Evolutionary conservation across 2,113 vertebrate genomes (phyloP), one percentile per base, ranked within the genome.

Genomic region (Poeciliopsis retropinna): DNA sequence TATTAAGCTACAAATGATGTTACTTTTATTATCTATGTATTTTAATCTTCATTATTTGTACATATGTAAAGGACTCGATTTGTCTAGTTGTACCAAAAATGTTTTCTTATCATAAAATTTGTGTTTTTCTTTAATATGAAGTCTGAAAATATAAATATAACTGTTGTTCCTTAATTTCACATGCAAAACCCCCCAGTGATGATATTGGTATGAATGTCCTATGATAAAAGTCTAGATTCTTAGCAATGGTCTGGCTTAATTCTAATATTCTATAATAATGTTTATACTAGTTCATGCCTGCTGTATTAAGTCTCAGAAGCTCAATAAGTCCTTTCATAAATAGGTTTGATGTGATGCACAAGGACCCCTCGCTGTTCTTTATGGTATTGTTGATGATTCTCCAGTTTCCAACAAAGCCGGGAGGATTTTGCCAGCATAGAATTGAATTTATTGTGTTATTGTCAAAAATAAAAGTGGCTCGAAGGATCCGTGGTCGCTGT

Each of bases 381-480:
- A 14, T 17, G 28, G 39, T 39, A 60, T 10, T 60, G 12, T 28
- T 51, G 25, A 72, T 27, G 34, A 37, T 64, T 75, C 2, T 30
- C 32, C 37, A 70, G 62, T 64, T 73, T 75, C 13, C 22, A 62
- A 29, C 4, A 27, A 30, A 66, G 65, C 27, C 2, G 9, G 62
- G 9, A 73, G 54, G 41, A 78, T 60, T 64, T 70, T 67, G 63
- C 69, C 67, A 72, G 79, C 27, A 72, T 27, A 71, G 69, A 82
- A 60, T 41, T 44, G 3, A 31, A 37, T 69, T 47, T 57, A n/a
- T 19, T 37, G 22, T 63, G 66, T 63, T 60, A 54, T 77, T 85
- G 70, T 74, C 61, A 54, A 60, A 47, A 81, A 67, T 79, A 14
- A 83, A 80, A 79, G 87, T 72, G 78, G 84, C 81, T 32, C 14